Evolutionary conservation across 2,113 vertebrate genomes (phyloP).

Genomic region (Protobothrops flavoviridis): DNA sequence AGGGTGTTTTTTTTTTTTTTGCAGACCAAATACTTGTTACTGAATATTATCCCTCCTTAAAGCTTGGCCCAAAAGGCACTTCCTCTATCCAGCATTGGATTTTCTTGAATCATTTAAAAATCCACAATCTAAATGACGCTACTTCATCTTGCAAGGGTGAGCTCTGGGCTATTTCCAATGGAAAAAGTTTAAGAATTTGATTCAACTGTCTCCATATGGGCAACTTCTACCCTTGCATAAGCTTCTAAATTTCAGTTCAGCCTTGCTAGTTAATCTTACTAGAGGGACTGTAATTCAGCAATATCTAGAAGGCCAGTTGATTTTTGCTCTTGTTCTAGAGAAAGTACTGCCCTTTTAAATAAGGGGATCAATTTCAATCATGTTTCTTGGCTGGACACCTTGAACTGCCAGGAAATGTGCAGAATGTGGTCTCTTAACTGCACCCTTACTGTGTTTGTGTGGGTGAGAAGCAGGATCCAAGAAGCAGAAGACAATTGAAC

Average conservation of each 20-base stretch:
- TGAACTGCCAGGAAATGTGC: slow-evolving; percentile 8
- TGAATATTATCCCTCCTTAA: neutral
- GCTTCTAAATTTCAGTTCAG: neutral
- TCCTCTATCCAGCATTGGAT: neutral
- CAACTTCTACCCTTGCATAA: neutral
- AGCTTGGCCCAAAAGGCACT: neutral
- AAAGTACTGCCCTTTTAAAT: neutral
- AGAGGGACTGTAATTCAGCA: neutral
- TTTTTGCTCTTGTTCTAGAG: neutral
- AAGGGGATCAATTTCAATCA: neutral
- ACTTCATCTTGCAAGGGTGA: neutral
- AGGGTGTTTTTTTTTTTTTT: neutral
- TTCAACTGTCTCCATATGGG: neutral
- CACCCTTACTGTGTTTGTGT: slow-evolving; percentile 50
- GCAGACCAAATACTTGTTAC: neutral
- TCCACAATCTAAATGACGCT: neutral
- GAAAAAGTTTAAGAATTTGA: neutral
- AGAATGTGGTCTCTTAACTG: slow-evolving; percentile 51
- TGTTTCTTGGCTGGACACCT: slow-evolving; percentile 6
- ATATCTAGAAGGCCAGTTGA: neutral
- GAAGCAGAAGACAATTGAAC: slow-evolving; percentile 51
- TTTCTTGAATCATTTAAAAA: neutral
- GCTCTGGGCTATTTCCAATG: neutral
- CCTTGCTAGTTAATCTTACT: neutral
- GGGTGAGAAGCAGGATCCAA: slow-evolving; percentile 56